These are phyloP conservation scores for Ennomos erosarius DNA, from an alignment of 2,888 invertebrate genomes.

Conservation along the genomic window DNA sequence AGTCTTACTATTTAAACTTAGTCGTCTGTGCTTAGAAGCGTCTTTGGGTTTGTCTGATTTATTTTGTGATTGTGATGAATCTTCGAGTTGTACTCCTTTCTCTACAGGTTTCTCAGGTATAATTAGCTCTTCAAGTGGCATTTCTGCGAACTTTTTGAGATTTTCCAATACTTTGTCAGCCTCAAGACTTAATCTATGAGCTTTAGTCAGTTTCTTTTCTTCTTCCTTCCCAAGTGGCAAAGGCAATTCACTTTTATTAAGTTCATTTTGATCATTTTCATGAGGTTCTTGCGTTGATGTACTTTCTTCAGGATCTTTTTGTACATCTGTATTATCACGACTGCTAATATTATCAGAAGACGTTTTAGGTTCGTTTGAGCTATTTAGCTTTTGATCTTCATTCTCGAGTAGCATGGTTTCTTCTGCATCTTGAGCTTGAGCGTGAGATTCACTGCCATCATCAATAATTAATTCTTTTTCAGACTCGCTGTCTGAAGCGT, in stretches of 20 bases:
- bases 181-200: conserved; percentile 64
- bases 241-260: conserved; percentile 13
- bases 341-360: conserved; percentile 10
- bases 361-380: conserved; percentile 28
- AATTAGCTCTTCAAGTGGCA: conserved; percentile 54
- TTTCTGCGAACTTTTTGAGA: conserved; percentile 64
- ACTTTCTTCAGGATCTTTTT: conserved; percentile 19
- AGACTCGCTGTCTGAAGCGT: conserved; percentile 56
- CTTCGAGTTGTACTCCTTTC: conserved; percentile 27
- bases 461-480: conserved; percentile 69
- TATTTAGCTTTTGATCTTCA: conserved; percentile 27
- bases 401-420: conserved; percentile 41
- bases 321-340: conserved; percentile 15
- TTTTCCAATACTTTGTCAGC: conserved; percentile 61
- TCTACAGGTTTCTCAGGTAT: conserved; percentile 37
- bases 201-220: conserved; percentile 64
- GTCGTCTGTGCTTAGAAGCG: conserved; percentile 47
- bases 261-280: conserved; percentile 28
- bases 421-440: conserved; percentile 41
- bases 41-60: conserved; percentile 43
- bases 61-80: conserved; percentile 37
- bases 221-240: conserved; percentile 39
- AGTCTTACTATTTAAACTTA: conserved; percentile 48
- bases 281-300: conserved; percentile 19
- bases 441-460: conserved; percentile 47